Percentiles rank a stretch among this genome's conserved stretches.
These are phyloP conservation scores for Temnothorax nylanderi DNA, from an alignment of 1,140 invertebrate genomes.

Conservation along the genomic window DNA sequence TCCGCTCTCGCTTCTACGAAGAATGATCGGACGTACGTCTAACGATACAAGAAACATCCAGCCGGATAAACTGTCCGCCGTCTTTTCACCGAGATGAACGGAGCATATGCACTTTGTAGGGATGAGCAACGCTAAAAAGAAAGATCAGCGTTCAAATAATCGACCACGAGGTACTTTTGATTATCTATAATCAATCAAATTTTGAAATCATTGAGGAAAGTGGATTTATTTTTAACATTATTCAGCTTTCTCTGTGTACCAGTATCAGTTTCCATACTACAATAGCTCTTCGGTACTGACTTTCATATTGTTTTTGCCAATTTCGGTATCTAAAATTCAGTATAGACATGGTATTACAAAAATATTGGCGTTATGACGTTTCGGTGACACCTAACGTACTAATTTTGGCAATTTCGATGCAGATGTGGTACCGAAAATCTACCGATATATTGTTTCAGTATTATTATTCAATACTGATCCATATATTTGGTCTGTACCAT, in stretches of 20 bases:
- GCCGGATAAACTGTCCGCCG: conserved; percentile 53
- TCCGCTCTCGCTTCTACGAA: conserved; percentile 64
- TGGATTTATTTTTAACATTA: not conserved
- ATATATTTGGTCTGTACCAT: too few relatives aligned
- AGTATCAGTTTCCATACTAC: too few relatives aligned
- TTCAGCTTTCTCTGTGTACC: not conserved
- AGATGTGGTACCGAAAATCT: too few relatives aligned
- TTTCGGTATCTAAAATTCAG: too few relatives aligned
- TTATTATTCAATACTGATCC: too few relatives aligned
- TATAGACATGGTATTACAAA: too few relatives aligned
- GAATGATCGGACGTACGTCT: conserved; percentile 66
- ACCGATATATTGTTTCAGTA: too few relatives aligned
- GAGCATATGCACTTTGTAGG: not conserved
- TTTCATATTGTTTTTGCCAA: too few relatives aligned
- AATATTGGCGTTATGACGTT: too few relatives aligned
- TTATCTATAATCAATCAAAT: not conserved
- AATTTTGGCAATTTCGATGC: too few relatives aligned
- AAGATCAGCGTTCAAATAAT: not conserved
- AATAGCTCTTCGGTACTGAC: too few relatives aligned
- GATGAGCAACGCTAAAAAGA: not conserved
- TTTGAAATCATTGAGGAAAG: not conserved
- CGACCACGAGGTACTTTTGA: not conserved
- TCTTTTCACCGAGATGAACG: conserved; percentile 43
- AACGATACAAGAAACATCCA: conserved; percentile 67
- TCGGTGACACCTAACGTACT: too few relatives aligned